Base-by-base conservation (phyloP, 2,888 invertebrate species). In the Mesodorylaimus sp. region DNA sequence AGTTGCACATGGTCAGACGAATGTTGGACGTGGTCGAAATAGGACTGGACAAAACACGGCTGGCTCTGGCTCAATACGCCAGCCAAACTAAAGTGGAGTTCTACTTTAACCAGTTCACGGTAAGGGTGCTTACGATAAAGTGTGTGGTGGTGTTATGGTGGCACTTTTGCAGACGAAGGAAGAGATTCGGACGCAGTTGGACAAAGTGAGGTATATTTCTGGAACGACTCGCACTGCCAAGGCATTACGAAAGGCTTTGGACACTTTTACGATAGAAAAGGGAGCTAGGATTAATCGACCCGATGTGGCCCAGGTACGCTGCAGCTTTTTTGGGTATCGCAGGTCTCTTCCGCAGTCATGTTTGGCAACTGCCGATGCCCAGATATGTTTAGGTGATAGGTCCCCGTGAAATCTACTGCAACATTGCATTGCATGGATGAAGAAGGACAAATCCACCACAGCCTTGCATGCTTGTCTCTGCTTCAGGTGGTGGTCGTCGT, bases 181-280 rank as follows among this genome's bases (percentile, higher is more conserved):
- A 23, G 19, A 45, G n/a, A 29, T 19, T 26, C 7, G 26, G 41
- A 21, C 5, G 10, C 55, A 50, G 3, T 26, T 58, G 16, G 36
- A 50, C 24, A 43, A 51, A 28, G 53, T 58, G 29, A 46, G 52
- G 10, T 60, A 58, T 49, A 53, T 55, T 25, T 53, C 55, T 1
- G 58, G 58, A 2, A 58, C 58, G 16, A 58, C 58, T n/a, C 52
- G 50, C 26, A 59, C 60, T 10, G 58, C 60, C 3, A 55, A 57
- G 41, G 58, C 58, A 1, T 50, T 58, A 36, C 51, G 52, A 16
- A 59, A 56, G 45, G 58, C 58, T 7, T 28, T 50, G 7, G 45
- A 57, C 10, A 24, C 56, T 19, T 58, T 60, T 45, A 27, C 27
- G 10, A 47, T 49, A 23, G 24, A 43, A 13, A n/a, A 52, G 16